Percentiles rank a stretch among this genome's conserved stretches.
Conservation (phyloP, 2,797 vertebrate species). For the Ciconia nigra region DNA sequence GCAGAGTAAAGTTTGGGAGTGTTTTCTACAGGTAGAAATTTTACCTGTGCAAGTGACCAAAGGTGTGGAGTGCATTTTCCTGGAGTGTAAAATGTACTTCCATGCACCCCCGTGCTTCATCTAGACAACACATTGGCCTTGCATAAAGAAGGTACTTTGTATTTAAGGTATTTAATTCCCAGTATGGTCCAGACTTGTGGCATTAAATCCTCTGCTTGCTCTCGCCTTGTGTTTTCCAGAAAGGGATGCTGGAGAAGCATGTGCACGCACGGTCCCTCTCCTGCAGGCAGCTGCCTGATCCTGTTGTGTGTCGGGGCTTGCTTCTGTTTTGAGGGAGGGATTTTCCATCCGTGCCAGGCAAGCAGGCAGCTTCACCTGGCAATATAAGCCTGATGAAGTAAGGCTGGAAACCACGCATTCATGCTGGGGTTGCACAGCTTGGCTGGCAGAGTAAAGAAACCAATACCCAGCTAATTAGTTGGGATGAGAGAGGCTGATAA, state of each 20-base stretch:
- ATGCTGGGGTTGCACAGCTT: background rate
- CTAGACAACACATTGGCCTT: background rate
- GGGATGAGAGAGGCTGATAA: background rate
- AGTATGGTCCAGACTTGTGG: background rate
- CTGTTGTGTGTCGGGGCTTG: background rate
- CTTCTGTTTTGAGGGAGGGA: background rate
- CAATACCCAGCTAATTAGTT: background rate
- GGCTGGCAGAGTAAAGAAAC: background rate
- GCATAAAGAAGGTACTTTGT: background rate
- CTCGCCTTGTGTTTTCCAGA: background rate
- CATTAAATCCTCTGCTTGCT: background rate
- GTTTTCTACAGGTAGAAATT: background rate
- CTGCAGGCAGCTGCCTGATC: background rate
- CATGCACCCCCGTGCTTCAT: background rate
- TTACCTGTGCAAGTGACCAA: too few relatives aligned
- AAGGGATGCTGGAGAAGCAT: background rate
- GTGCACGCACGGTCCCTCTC: rapidly evolving
- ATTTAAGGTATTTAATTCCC: background rate
- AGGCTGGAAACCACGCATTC: background rate
- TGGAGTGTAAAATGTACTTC: background rate
- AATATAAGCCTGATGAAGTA: background rate
- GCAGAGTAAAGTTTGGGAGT: background rate
- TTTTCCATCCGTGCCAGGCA: background rate
- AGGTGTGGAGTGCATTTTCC: background rate
- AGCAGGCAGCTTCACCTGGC: background rate